Conservation (phyloP, 2,888 invertebrate genomes). For the Drosophila monieri region DNA sequence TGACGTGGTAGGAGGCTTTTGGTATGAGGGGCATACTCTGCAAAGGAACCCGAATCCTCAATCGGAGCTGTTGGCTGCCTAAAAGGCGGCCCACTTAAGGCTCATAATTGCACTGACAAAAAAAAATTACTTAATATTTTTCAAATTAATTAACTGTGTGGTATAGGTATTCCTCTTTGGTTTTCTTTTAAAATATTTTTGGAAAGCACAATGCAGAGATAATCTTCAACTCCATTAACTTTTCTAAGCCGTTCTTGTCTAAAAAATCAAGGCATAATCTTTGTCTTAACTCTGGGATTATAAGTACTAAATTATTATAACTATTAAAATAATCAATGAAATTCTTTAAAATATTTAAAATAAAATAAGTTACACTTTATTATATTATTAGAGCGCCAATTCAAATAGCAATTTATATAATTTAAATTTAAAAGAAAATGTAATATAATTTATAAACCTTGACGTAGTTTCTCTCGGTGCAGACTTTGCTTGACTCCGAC, state of each 20-base stretch:
- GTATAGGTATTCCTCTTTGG: neutral
- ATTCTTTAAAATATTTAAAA: no score
- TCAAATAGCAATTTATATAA: no score
- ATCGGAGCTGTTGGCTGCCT: neutral
- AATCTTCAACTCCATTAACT: no score
- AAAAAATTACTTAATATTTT: neutral
- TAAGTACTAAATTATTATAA: no score
- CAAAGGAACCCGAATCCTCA: neutral
- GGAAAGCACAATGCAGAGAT: no score
- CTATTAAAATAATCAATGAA: no score
- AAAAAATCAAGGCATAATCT: no score
- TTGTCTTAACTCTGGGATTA: no score
- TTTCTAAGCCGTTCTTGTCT: no score
- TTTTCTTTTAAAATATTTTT: neutral
- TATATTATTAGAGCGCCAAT: no score
- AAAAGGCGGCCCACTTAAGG: neutral
- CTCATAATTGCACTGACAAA: neutral
- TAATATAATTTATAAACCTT: no score
- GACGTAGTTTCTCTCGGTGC: constrained; percentile 1
- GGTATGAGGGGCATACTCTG: constrained; percentile 21
- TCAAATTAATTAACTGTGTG: neutral
- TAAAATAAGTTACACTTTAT: no score
- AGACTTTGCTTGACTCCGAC: constrained; percentile 26
- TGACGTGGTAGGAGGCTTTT: constrained; percentile 5
- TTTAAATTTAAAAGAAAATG: neutral